Evolutionary conservation across 2,888 invertebrate genomes (phyloP), one percentile per base, ranked within the genome.

Genomic region (Tetanocera ferruginea): DNA sequence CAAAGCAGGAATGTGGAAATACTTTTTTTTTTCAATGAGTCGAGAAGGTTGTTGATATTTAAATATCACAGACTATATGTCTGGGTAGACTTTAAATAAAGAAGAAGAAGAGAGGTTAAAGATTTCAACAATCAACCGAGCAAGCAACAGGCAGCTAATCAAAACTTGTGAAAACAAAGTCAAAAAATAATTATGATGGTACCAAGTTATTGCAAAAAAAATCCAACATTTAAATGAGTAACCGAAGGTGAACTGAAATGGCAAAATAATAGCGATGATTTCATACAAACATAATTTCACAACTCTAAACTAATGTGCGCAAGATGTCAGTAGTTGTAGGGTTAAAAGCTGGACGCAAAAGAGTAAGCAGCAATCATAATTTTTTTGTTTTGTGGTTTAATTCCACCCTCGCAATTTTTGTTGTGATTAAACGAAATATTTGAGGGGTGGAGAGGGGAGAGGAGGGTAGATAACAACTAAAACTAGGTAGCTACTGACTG

Each of bases 361-460:
- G 14, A 37, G 6, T 37, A 6, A 37, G 1, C 8, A 37, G 14
- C 14, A 43, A 43, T 11, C 14, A 43, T 43, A 1, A 43, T 43
- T 43, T 69, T 43, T 43, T 69, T 51, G 25, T 51, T 37, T 69
- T 69, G 23, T 25, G 14, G n/a, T 72, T 76, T 49, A 51, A 76
- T 67, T 72, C 76, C 78, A 78, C 76, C 78, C 78, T 66, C 76
- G 49, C 66, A 72, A 78, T 76, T 66, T 51, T 28, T 43, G 1
- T 55, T 31, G 52, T 28, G 28, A 74, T 64, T 64, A 64, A 14
- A 43, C 8, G 66, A 49, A 67, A 55, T 75, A 51, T 43, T 11
- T 14, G 11, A 14, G 43, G 31, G 5, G 31, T 31, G 31, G 43
- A 14, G 11, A 43, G 14, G 4, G 37, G 37, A 8, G 8, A 8